phyloP scores from a whole-genome alignment of 1,140 invertebrate species.

The Araneus ventricosus region DNA sequence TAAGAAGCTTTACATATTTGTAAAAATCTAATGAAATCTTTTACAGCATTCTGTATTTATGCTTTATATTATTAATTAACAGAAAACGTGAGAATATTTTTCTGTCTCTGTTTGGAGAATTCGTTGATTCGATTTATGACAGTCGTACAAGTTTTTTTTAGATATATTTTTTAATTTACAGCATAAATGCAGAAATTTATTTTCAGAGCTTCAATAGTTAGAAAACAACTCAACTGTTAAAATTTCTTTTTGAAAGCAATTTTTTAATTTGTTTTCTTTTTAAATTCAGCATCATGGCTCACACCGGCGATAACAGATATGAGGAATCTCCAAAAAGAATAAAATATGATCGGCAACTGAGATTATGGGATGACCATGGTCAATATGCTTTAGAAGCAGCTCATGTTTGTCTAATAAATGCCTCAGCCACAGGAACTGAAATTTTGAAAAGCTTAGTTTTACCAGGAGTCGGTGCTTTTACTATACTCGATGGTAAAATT shows the following conservation, averaged over 20 bases:
- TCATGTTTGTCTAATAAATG: conserved; percentile 96
- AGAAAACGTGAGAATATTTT: background rate
- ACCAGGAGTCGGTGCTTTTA: conserved; percentile 96
- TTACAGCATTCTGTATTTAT: no score
- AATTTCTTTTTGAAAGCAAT: background rate
- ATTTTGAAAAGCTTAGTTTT: conserved; percentile 95
- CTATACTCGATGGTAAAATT: conserved; percentile 94
- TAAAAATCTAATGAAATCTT: background rate
- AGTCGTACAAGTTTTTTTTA: no score
- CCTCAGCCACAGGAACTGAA: conserved; percentile 96
- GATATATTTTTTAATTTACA: no score
- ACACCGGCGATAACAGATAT: conserved; percentile 43
- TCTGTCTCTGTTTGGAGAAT: background rate
- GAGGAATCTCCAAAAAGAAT: conserved; percentile 64
- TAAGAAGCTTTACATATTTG: background rate
- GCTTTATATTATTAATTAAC: background rate
- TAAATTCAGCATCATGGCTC: conserved; percentile 26
- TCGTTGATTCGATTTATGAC: no score
- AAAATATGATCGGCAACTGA: conserved; percentile 78
- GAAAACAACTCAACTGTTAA: background rate
- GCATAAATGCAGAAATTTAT: no score
- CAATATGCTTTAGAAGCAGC: conserved; percentile 92
- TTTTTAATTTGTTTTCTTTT: conserved; percentile 18
- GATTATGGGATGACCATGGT: conserved; percentile 98
- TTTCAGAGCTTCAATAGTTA: background rate